Evolutionary conservation across 2,888 invertebrate genomes (phyloP).

Genomic region (Brachyopa scutellaris): DNA sequence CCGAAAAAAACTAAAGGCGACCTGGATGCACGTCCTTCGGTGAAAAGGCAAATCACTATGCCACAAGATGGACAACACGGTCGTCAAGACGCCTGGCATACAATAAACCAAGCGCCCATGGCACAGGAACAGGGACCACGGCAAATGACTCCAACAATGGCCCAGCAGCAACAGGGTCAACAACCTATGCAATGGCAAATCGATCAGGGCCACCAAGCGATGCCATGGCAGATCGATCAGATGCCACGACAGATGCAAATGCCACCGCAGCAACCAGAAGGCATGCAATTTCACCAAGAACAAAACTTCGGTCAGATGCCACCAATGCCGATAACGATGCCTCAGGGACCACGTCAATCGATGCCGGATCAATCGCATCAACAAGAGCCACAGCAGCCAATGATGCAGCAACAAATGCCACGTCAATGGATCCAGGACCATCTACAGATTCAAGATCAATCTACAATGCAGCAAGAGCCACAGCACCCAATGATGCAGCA

Average conservation of each 20-base stretch:
- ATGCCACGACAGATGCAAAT: conserved; percentile 21
- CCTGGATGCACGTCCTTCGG: conserved; percentile 43
- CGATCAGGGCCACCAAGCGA: conserved; percentile 21
- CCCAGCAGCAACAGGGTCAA: not conserved
- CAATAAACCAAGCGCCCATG: not conserved
- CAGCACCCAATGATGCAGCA: conserved; percentile 4
- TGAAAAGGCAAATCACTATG: conserved; percentile 47
- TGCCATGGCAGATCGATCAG: conserved; percentile 12
- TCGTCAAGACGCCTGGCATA: not conserved
- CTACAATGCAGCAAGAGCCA: not conserved
- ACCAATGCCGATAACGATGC: not conserved
- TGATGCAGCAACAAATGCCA: not conserved
- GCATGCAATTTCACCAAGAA: conserved; percentile 1
- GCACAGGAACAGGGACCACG: conserved; percentile 1
- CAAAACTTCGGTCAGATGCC: not conserved
- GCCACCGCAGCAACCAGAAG: not conserved
- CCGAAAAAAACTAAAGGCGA: conserved; percentile 4
- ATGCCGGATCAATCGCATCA: not conserved
- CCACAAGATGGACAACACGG: not conserved
- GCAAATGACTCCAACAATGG: not conserved
- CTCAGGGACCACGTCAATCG: conserved; percentile 7
- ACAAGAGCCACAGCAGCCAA: not conserved
- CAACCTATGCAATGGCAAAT: conserved; percentile 17
- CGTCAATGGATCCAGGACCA: not conserved
- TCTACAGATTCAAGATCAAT: conserved; percentile 6